Conservation (phyloP, 1,140 invertebrate genomes). For the Harlomillsia oculata region DNA sequence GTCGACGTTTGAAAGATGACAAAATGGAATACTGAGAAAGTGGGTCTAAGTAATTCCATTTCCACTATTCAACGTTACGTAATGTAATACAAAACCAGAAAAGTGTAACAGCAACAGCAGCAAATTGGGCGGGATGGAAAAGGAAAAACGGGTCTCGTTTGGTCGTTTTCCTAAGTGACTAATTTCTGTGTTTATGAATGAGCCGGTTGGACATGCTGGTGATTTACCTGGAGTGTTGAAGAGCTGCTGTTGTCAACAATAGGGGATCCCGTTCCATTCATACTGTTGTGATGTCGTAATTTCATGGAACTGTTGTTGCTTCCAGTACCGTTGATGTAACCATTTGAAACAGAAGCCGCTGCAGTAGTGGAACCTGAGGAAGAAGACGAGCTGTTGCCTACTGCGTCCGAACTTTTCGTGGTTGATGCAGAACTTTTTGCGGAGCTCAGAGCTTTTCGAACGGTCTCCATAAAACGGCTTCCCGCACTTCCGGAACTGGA, state of each 20-base stretch:
- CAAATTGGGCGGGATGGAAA: too few relatives aligned
- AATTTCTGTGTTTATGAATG: too few relatives aligned
- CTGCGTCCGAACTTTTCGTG: slow-evolving; percentile 34
- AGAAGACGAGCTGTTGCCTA: slow-evolving; percentile 9
- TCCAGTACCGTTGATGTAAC: slow-evolving; percentile 25
- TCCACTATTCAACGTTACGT: too few relatives aligned
- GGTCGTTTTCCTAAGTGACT: too few relatives aligned
- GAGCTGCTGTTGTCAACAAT: slow-evolving; percentile 31
- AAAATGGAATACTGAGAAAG: too few relatives aligned
- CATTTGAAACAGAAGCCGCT: slow-evolving; percentile 31
- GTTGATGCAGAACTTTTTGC: slow-evolving; percentile 42
- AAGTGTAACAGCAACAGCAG: too few relatives aligned
- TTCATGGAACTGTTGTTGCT: slow-evolving; percentile 35
- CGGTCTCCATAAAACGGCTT: slow-evolving; percentile 79
- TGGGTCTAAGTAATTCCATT: too few relatives aligned
- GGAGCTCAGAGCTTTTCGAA: slow-evolving; percentile 56
- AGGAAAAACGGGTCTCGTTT: too few relatives aligned
- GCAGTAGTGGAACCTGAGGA: slow-evolving; percentile 27
- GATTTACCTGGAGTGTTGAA: slow-evolving; percentile 28
- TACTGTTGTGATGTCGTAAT: slow-evolving; percentile 22
- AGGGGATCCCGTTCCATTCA: slow-evolving; percentile 22
- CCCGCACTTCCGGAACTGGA: slow-evolving; percentile 50
- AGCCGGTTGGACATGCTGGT: too few relatives aligned
- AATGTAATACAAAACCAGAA: too few relatives aligned
- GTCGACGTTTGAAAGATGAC: too few relatives aligned